phyloP scores from a whole-genome alignment of 2,888 invertebrate genomes.

The Lepas anatifera region DNA sequence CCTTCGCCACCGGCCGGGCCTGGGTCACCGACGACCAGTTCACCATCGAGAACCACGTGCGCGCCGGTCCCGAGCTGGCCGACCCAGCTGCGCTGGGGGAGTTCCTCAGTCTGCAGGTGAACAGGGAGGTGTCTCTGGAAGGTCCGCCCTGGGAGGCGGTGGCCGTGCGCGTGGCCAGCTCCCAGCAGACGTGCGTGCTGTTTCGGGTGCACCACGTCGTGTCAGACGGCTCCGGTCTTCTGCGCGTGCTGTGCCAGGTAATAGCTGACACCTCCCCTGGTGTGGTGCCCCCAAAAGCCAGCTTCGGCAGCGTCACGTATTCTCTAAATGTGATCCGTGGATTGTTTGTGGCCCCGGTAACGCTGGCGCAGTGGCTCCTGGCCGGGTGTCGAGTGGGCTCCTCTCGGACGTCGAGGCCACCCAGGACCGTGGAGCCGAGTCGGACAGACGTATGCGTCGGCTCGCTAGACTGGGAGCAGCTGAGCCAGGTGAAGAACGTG shows the following conservation, averaged over 20 bases:
- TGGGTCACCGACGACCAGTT: conserved; percentile 41
- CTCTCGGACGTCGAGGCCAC: conserved; percentile 8
- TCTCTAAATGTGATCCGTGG: conserved; percentile 37
- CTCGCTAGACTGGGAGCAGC: conserved; percentile 24
- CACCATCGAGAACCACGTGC: conserved; percentile 40
- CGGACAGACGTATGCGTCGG: conserved; percentile 15
- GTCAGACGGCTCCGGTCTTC: conserved; percentile 40
- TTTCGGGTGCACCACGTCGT: conserved; percentile 39
- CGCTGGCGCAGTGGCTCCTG: conserved; percentile 37
- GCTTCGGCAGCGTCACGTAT: conserved; percentile 35
- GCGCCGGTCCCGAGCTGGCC: conserved; percentile 33
- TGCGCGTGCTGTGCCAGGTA: conserved; percentile 30
- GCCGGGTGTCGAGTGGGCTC: no score
- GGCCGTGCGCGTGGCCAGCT: conserved; percentile 36
- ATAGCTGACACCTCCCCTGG: conserved; percentile 31
- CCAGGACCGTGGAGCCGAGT: conserved; percentile 15
- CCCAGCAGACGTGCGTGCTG: conserved; percentile 31
- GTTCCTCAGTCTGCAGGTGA: conserved; percentile 36
- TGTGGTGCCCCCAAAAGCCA: conserved; percentile 32
- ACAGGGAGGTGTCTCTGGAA: conserved; percentile 33
- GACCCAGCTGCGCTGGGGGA: conserved; percentile 28
- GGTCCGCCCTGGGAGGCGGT: conserved; percentile 43
- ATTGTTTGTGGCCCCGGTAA: conserved; percentile 39
- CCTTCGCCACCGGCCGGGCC: conserved; percentile 35
- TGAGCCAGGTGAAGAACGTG: conserved; percentile 41